Evolutionary conservation across 1,140 invertebrate genomes (phyloP).

Genomic region (Drosophila serrata): DNA sequence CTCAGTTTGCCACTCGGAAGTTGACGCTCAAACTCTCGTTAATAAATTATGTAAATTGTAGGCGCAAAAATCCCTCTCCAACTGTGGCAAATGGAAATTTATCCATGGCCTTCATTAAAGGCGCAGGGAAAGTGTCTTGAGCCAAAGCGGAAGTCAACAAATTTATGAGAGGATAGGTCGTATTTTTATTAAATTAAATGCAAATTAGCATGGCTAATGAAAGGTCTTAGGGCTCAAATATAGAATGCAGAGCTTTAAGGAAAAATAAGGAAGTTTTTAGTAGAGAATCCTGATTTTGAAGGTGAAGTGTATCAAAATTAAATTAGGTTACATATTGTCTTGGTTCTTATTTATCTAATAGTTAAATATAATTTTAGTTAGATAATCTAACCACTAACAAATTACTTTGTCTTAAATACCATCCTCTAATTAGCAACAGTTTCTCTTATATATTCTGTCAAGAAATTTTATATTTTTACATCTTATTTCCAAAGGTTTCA

Average conservation of each 20-base stretch:
- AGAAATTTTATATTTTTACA: neutral
- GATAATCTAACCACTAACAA: too few species aligned
- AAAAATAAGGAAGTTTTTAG: neutral
- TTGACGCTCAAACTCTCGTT: slow-evolving; percentile 81
- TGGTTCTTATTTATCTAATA: neutral
- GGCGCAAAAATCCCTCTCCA: slow-evolving; percentile 63
- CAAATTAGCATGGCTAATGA: slow-evolving; percentile 63
- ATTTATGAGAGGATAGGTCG: slow-evolving; percentile 53
- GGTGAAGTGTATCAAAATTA: neutral
- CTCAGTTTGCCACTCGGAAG: slow-evolving; percentile 63
- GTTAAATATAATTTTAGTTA: too few species aligned
- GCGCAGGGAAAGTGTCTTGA: slow-evolving; percentile 59
- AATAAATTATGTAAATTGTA: slow-evolving; percentile 83
- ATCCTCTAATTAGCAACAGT: neutral
- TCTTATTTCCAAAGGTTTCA: slow-evolving; percentile 12
- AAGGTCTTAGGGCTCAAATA: neutral
- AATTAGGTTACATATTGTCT: too few species aligned
- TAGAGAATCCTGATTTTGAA: too few species aligned
- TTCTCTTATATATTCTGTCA: neutral
- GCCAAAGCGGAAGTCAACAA: slow-evolving; percentile 68
- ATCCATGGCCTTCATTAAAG: slow-evolving; percentile 43
- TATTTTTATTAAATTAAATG: slow-evolving; percentile 68
- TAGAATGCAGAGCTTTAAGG: neutral
- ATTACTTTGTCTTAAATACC: neutral
- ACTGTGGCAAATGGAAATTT: slow-evolving; percentile 65